Percentiles rank a stretch among this genome's conserved stretches.
Conservation (phyloP, 2,113 vertebrate species). For the Pachypanchax playfairii region DNA sequence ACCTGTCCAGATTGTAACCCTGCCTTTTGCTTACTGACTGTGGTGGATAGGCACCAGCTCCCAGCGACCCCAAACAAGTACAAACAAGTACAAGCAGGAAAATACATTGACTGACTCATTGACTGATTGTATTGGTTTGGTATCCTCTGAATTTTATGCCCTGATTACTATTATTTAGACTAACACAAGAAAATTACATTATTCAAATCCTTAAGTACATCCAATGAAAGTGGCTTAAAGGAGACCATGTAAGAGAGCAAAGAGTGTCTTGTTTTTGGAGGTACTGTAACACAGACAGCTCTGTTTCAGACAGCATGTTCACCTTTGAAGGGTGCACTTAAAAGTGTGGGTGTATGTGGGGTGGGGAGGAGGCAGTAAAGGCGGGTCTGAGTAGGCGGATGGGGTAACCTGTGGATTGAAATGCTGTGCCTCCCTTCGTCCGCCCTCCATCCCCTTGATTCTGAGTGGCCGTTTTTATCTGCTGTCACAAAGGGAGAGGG, state of each 20-base stretch:
- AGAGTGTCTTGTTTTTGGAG: slow-evolving; percentile 46
- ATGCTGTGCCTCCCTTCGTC: slow-evolving; percentile 68
- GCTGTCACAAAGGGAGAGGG: slow-evolving; percentile 71
- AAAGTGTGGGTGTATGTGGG: slow-evolving; percentile 69
- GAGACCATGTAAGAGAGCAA: slow-evolving; percentile 32
- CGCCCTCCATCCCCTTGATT: slow-evolving; percentile 70
- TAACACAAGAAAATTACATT: not conserved
- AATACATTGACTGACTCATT: too few species aligned
- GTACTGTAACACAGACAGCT: slow-evolving; percentile 65
- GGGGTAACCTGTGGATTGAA: slow-evolving; percentile 73
- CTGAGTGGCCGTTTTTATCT: slow-evolving; percentile 73
- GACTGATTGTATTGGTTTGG: too few species aligned
- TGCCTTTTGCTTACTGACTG: too few species aligned
- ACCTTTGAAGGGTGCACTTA: slow-evolving; percentile 82
- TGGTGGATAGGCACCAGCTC: too few species aligned
- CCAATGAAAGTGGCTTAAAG: slow-evolving; percentile 13
- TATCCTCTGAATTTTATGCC: not conserved
- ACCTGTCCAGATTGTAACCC: too few species aligned
- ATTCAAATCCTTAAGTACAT: too few species aligned
- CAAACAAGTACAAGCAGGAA: too few species aligned
- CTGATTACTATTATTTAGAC: not conserved
- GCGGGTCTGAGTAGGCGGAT: slow-evolving; percentile 49
- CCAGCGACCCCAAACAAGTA: too few species aligned
- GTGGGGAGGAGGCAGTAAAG: slow-evolving; percentile 49
- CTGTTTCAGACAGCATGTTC: slow-evolving; percentile 73